Base-by-base conservation (phyloP, 1,140 invertebrate genomes). In the Harpegnathos saltator region DNA sequence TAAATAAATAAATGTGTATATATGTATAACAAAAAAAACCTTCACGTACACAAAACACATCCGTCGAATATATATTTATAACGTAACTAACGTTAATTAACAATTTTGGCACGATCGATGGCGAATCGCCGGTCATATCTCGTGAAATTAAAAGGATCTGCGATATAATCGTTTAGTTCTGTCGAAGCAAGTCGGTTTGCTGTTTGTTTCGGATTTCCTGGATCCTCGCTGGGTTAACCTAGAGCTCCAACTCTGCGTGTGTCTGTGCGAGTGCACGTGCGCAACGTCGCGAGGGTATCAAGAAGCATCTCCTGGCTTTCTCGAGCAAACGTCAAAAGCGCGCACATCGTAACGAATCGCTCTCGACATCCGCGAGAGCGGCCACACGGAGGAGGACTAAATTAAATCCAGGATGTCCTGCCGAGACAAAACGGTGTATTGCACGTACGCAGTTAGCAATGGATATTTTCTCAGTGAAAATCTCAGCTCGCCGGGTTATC, bases 231-330 rank as follows among this genome's bases (percentile, higher is more conserved):
- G 12, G 44, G 44, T 9, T 50, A 48, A 9, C 19, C 3, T 62
- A n/a, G n/a, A n/a, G 12, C 33, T 44, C 24, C 61, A 15, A 33
- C 26, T 52, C 59, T 75, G 14, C 24, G 4, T 56, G n/a, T 58
- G 26, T 44, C 38, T 19, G 4, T 15, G 17, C 7, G 19, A 19
- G 1, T 75, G 50, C n/a, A 63, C n/a, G 1, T 29, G 24, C 33
- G 71, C 22, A 48, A 74, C 56, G 17, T 62, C 12, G 33, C 33
- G 29, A 58, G 56, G n/a, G 5, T 65, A 63, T 65, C 58, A 65
- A 65, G 58, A 74, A 52, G 22, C 80, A 54, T 63, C 48, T 63
- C 33, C n/a, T 56, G 11, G 29, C 71, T 82, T 65, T 74, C 69
- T 54, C 56, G 59, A 29, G n/a, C 38, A 62, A 29, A 63, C 48